phyloP scores from a whole-genome alignment of 2,888 invertebrate species.

The Ypsolopha scabrella region DNA sequence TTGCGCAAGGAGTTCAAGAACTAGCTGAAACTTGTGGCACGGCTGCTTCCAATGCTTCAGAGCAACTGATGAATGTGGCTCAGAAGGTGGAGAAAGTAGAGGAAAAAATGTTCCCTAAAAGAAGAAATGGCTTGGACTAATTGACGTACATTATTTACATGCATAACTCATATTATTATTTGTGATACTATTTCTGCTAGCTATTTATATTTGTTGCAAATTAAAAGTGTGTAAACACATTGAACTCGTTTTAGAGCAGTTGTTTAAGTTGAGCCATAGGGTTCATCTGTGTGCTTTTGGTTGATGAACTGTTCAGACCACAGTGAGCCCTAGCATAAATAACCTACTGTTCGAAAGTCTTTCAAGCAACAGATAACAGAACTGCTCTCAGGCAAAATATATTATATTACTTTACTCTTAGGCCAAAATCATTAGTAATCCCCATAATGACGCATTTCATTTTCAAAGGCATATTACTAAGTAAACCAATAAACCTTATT shows the following conservation, averaged over 20 bases:
- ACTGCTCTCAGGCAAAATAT: no score
- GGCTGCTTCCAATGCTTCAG: slow-evolving; percentile 48
- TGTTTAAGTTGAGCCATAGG: neutral
- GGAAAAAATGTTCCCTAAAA: slow-evolving; percentile 43
- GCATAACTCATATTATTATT: no score
- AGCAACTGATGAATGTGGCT: slow-evolving; percentile 45
- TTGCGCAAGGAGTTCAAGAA: slow-evolving; percentile 52
- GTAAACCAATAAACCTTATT: no score
- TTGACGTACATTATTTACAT: neutral
- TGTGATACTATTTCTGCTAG: neutral
- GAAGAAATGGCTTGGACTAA: slow-evolving; percentile 56
- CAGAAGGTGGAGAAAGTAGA: slow-evolving; percentile 51
- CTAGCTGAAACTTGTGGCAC: slow-evolving; percentile 53
- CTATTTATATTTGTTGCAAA: slow-evolving; percentile 10
- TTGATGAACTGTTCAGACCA: no score
- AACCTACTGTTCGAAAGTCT: no score
- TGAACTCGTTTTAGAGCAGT: neutral
- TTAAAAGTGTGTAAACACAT: neutral
- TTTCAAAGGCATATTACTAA: no score
- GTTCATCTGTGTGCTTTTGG: neutral
- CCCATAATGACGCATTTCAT: no score
- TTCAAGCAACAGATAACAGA: no score
- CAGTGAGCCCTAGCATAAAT: no score
- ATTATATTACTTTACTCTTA: no score
- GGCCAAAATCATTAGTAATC: no score